Percentiles rank a stretch among this genome's conserved stretches.
These are phyloP conservation scores for Sesamia inferens DNA, from an alignment of 2,888 invertebrate species.

Conservation along the genomic window DNA sequence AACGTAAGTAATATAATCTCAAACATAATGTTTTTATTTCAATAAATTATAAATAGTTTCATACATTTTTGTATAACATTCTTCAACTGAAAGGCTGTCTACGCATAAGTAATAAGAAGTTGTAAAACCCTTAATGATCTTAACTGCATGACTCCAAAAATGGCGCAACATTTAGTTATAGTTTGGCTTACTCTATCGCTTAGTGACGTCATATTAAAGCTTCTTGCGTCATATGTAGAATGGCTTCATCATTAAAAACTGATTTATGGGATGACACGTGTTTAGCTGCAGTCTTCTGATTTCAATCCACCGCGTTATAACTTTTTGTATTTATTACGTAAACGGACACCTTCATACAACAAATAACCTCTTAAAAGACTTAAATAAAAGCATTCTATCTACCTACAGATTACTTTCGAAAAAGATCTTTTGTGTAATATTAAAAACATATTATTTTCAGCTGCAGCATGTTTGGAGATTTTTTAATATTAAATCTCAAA, in stretches of 20 bases:
- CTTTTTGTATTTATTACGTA: neutral
- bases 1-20: neutral
- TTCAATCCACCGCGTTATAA: neutral
- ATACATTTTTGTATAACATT: neutral
- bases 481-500: constrained; percentile 41
- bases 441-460: neutral
- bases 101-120: neutral
- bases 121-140: neutral
- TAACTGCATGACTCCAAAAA: constrained; percentile 1
- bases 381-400: neutral
- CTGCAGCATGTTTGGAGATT: neutral
- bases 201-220: constrained; percentile 29
- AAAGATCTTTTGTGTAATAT: neutral
- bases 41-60: neutral
- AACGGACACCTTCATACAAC: too few species aligned
- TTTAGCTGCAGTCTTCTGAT: constrained; percentile 2
- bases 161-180: constrained; percentile 3
- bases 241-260: constrained; percentile 1
- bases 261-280: neutral
- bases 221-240: constrained; percentile 4
- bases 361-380: neutral
- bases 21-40: neutral
- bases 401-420: neutral
- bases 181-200: neutral
- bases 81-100: neutral